Conservation (phyloP, 2,113 vertebrate genomes). For the Urocitellus parryii region DNA sequence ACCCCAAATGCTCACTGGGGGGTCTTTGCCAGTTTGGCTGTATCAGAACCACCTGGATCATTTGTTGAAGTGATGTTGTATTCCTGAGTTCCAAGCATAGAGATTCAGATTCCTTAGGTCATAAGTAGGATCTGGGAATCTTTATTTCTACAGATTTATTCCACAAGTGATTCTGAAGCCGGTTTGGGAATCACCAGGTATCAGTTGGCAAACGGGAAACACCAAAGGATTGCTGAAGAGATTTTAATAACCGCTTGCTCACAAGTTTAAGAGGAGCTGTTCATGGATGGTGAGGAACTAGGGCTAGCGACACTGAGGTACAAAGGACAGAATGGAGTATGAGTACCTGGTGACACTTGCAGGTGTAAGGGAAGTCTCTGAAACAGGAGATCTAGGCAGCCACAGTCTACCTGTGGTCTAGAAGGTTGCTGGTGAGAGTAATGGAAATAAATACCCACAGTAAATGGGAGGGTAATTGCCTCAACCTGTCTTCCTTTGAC, state of each 20-base stretch:
- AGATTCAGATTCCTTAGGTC: not conserved
- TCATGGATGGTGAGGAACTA: not conserved
- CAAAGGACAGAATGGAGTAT: not conserved
- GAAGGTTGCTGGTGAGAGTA: too few relatives aligned
- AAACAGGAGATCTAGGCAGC: too few relatives aligned
- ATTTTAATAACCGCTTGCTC: conserved; percentile 9
- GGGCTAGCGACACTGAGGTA: not conserved
- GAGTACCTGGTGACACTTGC: not conserved
- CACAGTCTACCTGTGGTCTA: too few relatives aligned
- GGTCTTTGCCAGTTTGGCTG: not conserved
- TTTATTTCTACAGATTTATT: not conserved
- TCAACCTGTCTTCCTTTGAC: not conserved
- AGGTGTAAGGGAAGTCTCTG: not conserved
- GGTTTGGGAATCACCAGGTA: not conserved
- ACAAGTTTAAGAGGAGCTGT: not conserved
- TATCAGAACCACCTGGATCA: not conserved
- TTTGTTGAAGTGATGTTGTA: not conserved
- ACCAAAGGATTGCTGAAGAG: not conserved
- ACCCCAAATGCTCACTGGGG: not conserved
- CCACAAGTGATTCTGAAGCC: not conserved
- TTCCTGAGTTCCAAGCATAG: not conserved
- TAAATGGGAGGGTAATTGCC: not conserved
- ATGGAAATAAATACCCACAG: too few relatives aligned
- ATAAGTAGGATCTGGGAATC: conserved; percentile 24
- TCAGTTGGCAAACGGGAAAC: not conserved